These are phyloP conservation scores for Apamea anceps DNA, from an alignment of 2,888 invertebrate genomes.

Conservation along the genomic window DNA sequence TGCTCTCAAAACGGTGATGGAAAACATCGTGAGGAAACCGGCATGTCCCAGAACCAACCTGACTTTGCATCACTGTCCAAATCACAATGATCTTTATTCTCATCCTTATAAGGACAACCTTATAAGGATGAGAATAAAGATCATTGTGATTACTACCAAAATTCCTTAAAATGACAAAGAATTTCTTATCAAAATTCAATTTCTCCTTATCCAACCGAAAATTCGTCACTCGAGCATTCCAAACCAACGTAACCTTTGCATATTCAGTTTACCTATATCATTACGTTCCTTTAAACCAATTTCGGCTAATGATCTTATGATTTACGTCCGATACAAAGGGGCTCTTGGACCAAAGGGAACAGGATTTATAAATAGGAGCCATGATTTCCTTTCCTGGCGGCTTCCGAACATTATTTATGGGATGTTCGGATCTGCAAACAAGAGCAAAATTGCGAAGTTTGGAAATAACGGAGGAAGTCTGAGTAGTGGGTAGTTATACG, in stretches of 20 bases:
- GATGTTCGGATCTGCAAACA: conserved; percentile 44
- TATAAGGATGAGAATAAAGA: too few species aligned
- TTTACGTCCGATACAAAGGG: conserved; percentile 24
- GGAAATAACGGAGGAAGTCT: conserved; percentile 17
- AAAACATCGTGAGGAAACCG: too few species aligned
- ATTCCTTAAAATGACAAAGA: background rate
- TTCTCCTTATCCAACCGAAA: background rate
- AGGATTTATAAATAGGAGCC: conserved; percentile 52
- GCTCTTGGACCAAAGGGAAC: conserved; percentile 48
- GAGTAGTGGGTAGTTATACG: background rate
- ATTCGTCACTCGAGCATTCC: background rate
- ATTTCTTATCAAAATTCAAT: conserved; percentile 1
- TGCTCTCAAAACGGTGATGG: too few species aligned
- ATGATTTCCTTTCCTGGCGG: conserved; percentile 39
- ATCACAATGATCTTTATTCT: too few species aligned
- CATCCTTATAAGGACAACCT: too few species aligned
- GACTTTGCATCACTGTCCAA: too few species aligned
- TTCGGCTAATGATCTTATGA: conserved; percentile 50
- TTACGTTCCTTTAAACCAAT: conserved; percentile 17
- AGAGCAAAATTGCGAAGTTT: conserved; percentile 21
- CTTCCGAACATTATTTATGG: conserved; percentile 48
- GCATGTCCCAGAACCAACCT: too few species aligned
- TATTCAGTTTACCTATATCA: background rate
- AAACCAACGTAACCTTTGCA: background rate
- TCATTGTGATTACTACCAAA: background rate